Evolutionary conservation across 2,113 vertebrate species (phyloP).

Genomic region (Pygoscelis antarcticus): DNA sequence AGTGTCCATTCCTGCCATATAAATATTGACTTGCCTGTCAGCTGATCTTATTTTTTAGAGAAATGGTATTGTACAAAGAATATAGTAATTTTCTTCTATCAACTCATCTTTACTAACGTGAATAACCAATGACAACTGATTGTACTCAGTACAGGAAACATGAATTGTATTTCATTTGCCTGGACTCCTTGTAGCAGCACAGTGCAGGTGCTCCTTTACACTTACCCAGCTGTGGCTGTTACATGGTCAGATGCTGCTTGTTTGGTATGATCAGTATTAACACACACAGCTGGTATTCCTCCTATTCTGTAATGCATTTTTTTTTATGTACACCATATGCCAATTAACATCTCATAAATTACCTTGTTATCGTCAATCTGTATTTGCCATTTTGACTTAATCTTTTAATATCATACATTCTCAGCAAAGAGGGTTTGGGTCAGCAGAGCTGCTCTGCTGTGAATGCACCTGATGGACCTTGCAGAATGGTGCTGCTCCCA

Average conservation of each 20-base stretch:
- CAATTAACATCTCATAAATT: not conserved
- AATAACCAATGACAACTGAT: not conserved
- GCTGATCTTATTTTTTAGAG: not conserved
- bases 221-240: not conserved
- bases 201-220: not conserved
- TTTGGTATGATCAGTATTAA: not conserved
- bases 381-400: not conserved
- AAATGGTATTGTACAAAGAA: not conserved
- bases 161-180: not conserved
- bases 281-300: not conserved
- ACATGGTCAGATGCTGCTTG: not conserved
- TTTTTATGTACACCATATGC: not conserved
- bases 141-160: not conserved
- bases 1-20: not conserved
- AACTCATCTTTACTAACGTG: not conserved
- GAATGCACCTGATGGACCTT: not conserved
- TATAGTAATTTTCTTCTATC: not conserved
- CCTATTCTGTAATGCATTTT: not conserved
- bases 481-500: not conserved
- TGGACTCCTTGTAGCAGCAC: not conserved
- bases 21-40: not conserved
- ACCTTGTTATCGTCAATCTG: not conserved
- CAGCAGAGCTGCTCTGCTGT: not conserved
- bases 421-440: not conserved
- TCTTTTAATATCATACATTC: not conserved